Base-by-base conservation (phyloP, 2,888 invertebrate genomes). In the Abscondita cerata region DNA sequence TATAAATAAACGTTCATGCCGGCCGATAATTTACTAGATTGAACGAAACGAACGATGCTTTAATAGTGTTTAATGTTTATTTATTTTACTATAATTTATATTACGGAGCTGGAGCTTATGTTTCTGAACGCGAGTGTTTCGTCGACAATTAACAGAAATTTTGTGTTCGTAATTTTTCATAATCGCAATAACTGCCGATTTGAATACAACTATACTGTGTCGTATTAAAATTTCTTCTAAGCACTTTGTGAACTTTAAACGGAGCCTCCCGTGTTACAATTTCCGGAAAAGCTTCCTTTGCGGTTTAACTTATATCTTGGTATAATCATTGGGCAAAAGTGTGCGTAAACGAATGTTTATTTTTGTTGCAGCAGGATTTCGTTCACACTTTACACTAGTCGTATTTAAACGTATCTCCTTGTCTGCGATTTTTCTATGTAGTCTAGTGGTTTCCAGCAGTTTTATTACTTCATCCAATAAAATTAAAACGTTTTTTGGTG, bases 281-380 rank as follows among this genome's bases (percentile, higher is more conserved):
- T 52, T 60, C 55, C 60, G 50, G 55, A 60, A 60, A 51, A 44
- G 9, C 54, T 60, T 55, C 60, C 55, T 46, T 58, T 60, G 60
- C 55, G 60, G 60, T 60, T 46, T 25, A 19, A 52, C 11, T 25
- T 25, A 25, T 47, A 59, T 59, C 47, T 44, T 44, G 19, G 16
- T 44, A 16, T 18, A 44, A 44, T 44, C 44, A 19, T 44, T 6
- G 19, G 19, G 44, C 11, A 44, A 44, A 44, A 44, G 44, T 18
- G 44, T 18, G 44, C 18, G n/a, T n/a, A n/a, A 44, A 44, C 9
- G 19, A 44, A 44, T 44, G 44, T 44, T 44, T 44, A 44, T 44
- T 44, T 44, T 18, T 44, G 44, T 44, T 44, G 44, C 15, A 44
- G 19, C 44, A 44, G 44, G 18, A 44, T 44, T 44, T 44, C 8